Percentiles rank a stretch among this genome's conserved stretches.
Evolutionary conservation across 2,888 invertebrate species (phyloP).

Genomic region (Pristionchus arcanus): DNA sequence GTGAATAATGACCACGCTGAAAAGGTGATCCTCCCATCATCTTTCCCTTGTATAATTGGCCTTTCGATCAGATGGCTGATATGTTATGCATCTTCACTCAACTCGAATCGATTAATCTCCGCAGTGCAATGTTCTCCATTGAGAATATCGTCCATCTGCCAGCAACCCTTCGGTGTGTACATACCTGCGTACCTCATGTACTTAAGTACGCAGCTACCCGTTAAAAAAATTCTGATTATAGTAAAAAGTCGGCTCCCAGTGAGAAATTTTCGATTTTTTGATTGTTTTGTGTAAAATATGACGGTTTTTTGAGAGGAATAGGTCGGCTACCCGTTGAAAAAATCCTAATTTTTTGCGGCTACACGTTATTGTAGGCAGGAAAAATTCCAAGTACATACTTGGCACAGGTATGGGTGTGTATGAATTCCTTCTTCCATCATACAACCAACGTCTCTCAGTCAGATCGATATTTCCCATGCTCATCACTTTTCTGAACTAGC

Average conservation of each 20-base stretch:
- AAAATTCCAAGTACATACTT: too few species aligned
- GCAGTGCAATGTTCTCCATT: slow-evolving; percentile 60
- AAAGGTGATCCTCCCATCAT: background rate
- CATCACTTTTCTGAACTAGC: slow-evolving; percentile 56
- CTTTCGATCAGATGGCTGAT: slow-evolving; percentile 55
- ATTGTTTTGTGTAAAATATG: too few species aligned
- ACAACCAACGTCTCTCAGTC: slow-evolving; percentile 39
- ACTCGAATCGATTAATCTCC: slow-evolving; percentile 58
- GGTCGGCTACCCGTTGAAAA: too few species aligned
- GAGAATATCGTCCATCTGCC: slow-evolving; percentile 57
- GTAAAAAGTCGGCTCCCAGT: too few species aligned
- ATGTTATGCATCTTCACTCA: slow-evolving; percentile 49
- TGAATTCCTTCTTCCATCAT: background rate
- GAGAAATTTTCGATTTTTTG: too few species aligned
- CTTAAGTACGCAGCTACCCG: too few species aligned
- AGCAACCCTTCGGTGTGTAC: slow-evolving; percentile 58
- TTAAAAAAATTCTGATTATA: too few species aligned
- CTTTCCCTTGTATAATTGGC: background rate
- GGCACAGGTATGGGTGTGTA: too few species aligned
- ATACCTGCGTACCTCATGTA: too few species aligned
- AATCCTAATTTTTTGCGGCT: too few species aligned
- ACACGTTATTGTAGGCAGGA: too few species aligned
- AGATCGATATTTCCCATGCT: slow-evolving; percentile 58
- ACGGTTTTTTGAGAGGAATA: too few species aligned
- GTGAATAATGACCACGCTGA: slow-evolving; percentile 55